A percentile compares a stretch with the other conserved stretches of the same genome.
Evolutionary conservation across 2,113 vertebrate species (phyloP).

Genomic region (Dipodomys spectabilis): DNA sequence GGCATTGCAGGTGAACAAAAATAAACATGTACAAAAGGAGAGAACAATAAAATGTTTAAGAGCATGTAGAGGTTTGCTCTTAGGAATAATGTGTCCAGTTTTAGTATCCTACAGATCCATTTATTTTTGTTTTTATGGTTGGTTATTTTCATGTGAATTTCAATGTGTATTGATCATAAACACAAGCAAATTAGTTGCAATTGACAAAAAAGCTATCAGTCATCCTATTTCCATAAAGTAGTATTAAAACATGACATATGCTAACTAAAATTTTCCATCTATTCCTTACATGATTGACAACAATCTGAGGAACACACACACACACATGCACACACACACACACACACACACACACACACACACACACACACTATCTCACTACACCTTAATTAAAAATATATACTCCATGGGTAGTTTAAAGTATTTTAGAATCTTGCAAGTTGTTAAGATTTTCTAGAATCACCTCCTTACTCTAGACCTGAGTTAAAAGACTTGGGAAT

Average conservation of each 20-base stretch:
- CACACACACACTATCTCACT: background rate
- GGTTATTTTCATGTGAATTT: background rate
- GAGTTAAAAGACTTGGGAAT: background rate
- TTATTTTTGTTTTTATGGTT: background rate
- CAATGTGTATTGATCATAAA: background rate
- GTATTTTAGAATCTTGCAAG: background rate
- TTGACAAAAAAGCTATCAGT: background rate
- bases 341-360: too few species aligned
- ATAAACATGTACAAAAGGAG: background rate
- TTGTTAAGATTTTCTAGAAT: background rate
- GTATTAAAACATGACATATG: background rate
- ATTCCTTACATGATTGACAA: background rate
- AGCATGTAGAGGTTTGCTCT: background rate
- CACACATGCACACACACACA: too few species aligned
- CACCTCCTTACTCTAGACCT: background rate
- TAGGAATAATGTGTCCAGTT: background rate
- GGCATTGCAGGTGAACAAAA: background rate
- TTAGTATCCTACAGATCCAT: background rate
- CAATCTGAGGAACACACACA: background rate
- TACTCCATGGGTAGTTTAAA: background rate
- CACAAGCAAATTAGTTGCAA: background rate
- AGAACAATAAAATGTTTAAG: background rate
- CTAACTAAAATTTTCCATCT: background rate
- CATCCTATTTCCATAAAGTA: background rate
- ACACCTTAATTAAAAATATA: background rate